Evolutionary conservation across 64 coral and sea anemone species (phyloP), one percentile per base, ranked within the genome.

Genomic region (Orbicella faveolata): DNA sequence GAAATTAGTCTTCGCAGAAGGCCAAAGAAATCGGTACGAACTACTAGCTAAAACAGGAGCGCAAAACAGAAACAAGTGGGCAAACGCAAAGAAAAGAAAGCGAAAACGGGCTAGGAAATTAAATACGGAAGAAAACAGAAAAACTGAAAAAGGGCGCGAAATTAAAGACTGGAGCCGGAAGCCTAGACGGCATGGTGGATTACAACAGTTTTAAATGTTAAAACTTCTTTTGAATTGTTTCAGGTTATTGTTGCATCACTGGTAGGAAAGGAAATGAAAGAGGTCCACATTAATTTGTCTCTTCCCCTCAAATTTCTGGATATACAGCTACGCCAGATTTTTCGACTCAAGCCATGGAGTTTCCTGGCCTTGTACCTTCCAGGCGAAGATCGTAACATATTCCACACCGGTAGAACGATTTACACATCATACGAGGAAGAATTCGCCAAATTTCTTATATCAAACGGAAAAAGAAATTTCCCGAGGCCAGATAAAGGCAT

Each of bases 381-480:
- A 62, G 26, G 39, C 79, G 78, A 90, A 16, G n/a, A 82, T 14
- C 52, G 54, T 9, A 74, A 25, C 33, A 37, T 90, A 67, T 81
- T 90, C 37, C 44, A 74, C 53, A 55, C 78, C 13, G 78, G 78
- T 23, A 90, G 54, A 74, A 35, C 80, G 18, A 90, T 90, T 52
- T 74, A 90, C 66, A 74, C 89, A 34, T 74, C 66, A 7, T 74
- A 70, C 20, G 89, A 90, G 17, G 89, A 90, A 37, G 89, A 74
- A 73, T 74, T 61, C 17, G 78, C 72, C 12, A 90, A 82, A 61
- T 79, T 74, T 83, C 89, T 90, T 6, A 52, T 90, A 74, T 70
- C 78, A 37, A 90, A 90, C 33, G 80, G 80, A 62, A 90, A 74
- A 26, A 68, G 89, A 61, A 90, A 90, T 90, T 90, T 90, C 20